phyloP scores from a whole-genome alignment of 30 jellyfish, hydroid and myxozoan species.

The Aurelia sp. region DNA sequence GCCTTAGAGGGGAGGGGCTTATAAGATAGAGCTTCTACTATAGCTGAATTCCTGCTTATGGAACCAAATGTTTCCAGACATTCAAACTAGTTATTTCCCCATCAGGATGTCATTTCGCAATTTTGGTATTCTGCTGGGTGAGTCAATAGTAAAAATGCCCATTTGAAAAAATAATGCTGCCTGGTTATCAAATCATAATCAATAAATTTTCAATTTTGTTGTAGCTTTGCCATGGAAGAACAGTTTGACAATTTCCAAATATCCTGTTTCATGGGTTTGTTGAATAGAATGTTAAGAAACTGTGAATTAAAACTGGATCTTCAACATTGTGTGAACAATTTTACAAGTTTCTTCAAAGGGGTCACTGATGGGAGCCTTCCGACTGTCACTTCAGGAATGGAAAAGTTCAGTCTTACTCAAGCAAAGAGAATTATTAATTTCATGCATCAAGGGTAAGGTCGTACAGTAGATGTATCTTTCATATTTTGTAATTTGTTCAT shows the following conservation, averaged over 20 bases:
- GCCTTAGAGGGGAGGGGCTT: no score
- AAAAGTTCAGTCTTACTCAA: conserved; percentile 28
- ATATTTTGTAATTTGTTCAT: background rate
- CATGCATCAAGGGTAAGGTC: conserved; percentile 53
- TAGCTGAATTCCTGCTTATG: no score
- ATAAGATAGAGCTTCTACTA: no score
- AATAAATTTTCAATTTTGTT: background rate
- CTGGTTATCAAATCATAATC: no score
- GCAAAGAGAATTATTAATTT: conserved; percentile 42
- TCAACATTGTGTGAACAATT: conserved; percentile 2
- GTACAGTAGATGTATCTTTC: background rate
- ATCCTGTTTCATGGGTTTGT: conserved; percentile 52
- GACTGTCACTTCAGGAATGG: conserved; percentile 25
- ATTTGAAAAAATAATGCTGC: no score
- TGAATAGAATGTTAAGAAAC: conserved; percentile 13
- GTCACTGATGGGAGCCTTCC: background rate
- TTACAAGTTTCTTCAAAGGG: conserved; percentile 34
- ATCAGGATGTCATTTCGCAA: no score
- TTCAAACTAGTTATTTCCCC: no score
- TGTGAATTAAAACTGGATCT: conserved; percentile 21
- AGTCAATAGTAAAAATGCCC: no score
- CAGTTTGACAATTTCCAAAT: conserved; percentile 40
- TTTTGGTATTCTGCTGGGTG: no score
- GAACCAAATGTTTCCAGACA: no score
- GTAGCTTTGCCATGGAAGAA: conserved; percentile 52